phyloP scores from a whole-genome alignment of 2,888 invertebrate species.

The Eugnorisma glareosa region DNA sequence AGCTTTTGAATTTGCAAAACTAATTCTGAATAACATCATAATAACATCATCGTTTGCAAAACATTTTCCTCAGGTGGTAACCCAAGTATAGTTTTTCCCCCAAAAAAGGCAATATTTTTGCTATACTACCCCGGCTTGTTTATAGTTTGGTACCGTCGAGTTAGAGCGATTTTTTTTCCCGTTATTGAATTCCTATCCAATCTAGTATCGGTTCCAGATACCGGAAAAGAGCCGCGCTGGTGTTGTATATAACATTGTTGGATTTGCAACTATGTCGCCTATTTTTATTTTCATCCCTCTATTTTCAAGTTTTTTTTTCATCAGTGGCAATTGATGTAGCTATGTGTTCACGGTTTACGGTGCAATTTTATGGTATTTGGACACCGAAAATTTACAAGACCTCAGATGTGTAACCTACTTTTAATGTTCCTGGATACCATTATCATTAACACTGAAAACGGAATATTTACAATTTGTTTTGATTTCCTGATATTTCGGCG shows the following conservation, averaged over 20 bases:
- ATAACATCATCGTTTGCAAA: background rate
- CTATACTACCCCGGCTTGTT: conserved; percentile 32
- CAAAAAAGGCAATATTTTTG: conserved; percentile 27
- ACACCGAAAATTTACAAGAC: background rate
- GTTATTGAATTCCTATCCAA: conserved; percentile 62
- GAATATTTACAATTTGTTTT: too few relatives aligned
- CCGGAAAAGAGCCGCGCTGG: conserved; percentile 15
- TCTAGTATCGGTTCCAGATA: conserved; percentile 49
- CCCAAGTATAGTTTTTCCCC: conserved; percentile 11
- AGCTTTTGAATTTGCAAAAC: background rate
- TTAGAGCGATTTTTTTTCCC: conserved; percentile 50
- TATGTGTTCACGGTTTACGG: background rate
- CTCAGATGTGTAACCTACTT: background rate
- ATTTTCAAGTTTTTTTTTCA: conserved; percentile 14
- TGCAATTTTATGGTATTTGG: background rate
- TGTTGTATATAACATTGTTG: conserved; percentile 17
- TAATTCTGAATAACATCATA: background rate
- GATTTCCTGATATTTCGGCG: too few relatives aligned
- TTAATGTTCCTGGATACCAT: background rate
- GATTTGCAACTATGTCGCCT: background rate
- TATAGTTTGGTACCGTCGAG: conserved; percentile 24
- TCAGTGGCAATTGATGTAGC: background rate
- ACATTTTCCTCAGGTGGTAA: conserved; percentile 24
- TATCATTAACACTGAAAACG: too few relatives aligned
- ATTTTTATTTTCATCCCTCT: conserved; percentile 6